Base-by-base conservation (phyloP, 1,140 invertebrate genomes). In the Leptoteleia sp. region DNA sequence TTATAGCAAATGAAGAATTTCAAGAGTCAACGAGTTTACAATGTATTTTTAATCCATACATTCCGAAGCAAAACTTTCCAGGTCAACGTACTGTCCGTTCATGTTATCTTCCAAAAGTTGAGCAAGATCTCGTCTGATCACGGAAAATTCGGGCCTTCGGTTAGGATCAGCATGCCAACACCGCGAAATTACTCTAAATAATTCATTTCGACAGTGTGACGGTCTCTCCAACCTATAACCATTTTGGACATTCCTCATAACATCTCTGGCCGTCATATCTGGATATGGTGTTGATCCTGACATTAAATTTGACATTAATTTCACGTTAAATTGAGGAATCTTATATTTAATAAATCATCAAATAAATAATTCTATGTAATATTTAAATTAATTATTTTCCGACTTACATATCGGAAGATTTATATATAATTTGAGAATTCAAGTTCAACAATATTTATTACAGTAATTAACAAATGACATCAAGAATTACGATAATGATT, bases 271-370 rank as follows among this genome's bases (percentile, higher is more conserved):
- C 12, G 93, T 93, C 91, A 95, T 93, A 35, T 94, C 93, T 13
- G 94, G 93, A 85, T 96, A 96, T 0, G 95, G 95, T 79, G 94
- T 96, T 13, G 94, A 95, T 59, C 94, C 94, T 95, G 73, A 50
- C 22, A 38, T 38, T 11, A 25, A 33, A 31, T 29, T 47, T 47
- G 3, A 11, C 3, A 13, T 3, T 12, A 4, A 37, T 37, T 12
- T 37, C n/a, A 13, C 3, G 29, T 3, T 3, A 5, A 5, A 31
- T 1, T 31, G n/a, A 3, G 9, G 19, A 22, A 22, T 22, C 5
- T 22, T 5, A 31, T 31, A 31, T 1, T 31, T 9, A n/a, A n/a
- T n/a, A n/a, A n/a, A n/a, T n/a, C n/a, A n/a, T n/a, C n/a, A n/a
- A n/a, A n/a, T n/a, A n/a, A n/a, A n/a, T n/a, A n/a, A n/a, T n/a